phyloP scores from a whole-genome alignment of 2,113 vertebrate species.

The Elephantulus edwardii region DNA sequence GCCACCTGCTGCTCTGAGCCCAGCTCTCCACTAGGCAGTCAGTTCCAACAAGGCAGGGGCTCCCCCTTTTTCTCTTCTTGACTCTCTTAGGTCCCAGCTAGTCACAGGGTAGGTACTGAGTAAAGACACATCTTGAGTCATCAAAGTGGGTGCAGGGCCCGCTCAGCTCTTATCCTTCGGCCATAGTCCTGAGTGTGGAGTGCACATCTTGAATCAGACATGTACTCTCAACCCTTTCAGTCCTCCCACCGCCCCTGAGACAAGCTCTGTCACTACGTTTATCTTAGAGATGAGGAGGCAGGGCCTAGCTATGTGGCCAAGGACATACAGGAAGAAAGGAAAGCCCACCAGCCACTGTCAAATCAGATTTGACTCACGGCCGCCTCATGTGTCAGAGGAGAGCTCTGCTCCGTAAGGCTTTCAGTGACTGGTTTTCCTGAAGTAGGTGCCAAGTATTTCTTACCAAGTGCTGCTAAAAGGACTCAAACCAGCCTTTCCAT shows the following conservation, averaged over 20 bases:
- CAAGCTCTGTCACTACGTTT: background rate
- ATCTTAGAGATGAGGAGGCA: background rate
- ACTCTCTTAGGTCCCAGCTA: background rate
- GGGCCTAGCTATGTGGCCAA: constrained; percentile 6
- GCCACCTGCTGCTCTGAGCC: background rate
- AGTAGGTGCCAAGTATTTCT: background rate
- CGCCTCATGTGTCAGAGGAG: background rate
- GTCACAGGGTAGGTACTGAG: background rate
- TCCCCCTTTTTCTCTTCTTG: background rate
- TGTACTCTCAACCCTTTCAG: background rate
- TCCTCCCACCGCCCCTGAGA: background rate
- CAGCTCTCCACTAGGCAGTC: background rate
- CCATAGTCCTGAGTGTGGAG: background rate
- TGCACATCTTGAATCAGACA: background rate
- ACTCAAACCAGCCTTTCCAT: background rate
- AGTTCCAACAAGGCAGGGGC: background rate
- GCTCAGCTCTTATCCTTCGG: background rate
- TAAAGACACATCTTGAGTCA: background rate
- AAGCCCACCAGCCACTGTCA: background rate
- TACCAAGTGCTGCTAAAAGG: background rate
- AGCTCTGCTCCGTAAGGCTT: background rate
- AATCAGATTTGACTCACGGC: background rate
- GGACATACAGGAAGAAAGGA: background rate
- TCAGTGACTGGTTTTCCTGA: background rate
- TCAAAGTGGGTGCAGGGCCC: background rate